These are phyloP conservation scores for Podilymbus podiceps DNA, from an alignment of 2,113 vertebrate genomes.

Conservation along the genomic window DNA sequence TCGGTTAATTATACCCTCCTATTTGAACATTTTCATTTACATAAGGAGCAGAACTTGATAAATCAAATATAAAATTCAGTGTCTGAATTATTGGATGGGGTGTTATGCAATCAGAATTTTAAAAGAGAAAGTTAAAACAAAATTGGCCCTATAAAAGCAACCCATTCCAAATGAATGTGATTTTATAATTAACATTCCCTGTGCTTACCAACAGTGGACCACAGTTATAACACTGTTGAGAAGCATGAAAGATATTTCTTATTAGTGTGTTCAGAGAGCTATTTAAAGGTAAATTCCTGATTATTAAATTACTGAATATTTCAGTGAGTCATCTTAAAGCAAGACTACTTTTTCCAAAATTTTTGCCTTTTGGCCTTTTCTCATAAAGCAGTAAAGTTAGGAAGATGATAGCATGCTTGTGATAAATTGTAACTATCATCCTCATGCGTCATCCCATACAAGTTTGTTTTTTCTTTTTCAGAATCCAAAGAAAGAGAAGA, in stretches of 20 bases:
- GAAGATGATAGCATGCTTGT: background rate
- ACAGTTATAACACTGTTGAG: no score
- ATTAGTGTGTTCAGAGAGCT: background rate
- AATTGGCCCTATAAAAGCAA: background rate
- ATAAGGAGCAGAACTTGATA: slow-evolving; percentile 11
- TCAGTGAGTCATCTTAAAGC: background rate
- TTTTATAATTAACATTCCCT: background rate
- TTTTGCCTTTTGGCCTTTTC: background rate
- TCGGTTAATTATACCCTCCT: background rate
- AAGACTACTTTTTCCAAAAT: background rate
- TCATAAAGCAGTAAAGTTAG: background rate
- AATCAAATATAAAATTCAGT: background rate
- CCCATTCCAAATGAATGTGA: background rate
- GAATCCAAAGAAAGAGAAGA: background rate
- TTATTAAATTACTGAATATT: background rate
- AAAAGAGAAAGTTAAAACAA: slow-evolving; percentile 6
- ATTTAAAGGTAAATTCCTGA: background rate
- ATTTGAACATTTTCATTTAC: background rate
- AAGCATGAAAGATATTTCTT: no score
- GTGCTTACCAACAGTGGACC: background rate
- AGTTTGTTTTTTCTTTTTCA: background rate
- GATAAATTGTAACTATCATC: background rate
- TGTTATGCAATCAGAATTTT: slow-evolving; percentile 32
- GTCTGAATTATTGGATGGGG: background rate
- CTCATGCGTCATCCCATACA: background rate